Base-by-base conservation (phyloP, 2,888 invertebrate genomes). In the Rotaria macrura region DNA sequence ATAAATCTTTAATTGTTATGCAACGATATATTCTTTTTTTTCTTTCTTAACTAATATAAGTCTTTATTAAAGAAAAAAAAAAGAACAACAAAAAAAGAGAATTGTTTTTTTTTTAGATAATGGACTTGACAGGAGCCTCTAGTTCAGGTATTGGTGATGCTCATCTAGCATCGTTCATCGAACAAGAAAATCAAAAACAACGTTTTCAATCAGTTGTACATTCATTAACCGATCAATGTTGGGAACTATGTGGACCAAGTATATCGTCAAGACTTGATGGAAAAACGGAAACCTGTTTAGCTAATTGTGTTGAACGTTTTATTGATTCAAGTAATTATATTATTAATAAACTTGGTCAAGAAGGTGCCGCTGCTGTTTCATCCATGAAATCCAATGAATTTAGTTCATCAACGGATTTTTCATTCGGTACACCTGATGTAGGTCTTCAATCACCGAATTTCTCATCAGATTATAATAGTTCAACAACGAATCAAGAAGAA, bases 251-350 rank as follows among this genome's bases (percentile, higher is more conserved):
- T 88, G 92, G 94, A 91, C 89, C 89, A 20, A 93, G 93, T 85
- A 93, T 94, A 4, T 91, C 93, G 38, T 90, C 91, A 83, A 92
- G 93, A 85, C 91, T 94, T 83, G 93, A 94, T 88, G 91, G 93
- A 2, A 93, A 92, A 88, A 93, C 93, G 84, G 93, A 93, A 89
- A 92, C 92, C 87, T 94, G 94, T 91, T 91, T 94, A 85, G 91
- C 92, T 88, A 94, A 94, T 90, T 94, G 94, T 91, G 94, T 94
- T 20, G 93, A 94, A 88, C 92, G 94, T 88, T 94, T 94, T 89
- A 93, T 94, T 88, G 94, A 94, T 89, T 83, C 86, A 83, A 84
- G 79, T 40, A 86, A 74, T 14, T 86, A 38, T 86, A 84, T 86
- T 40, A 72, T 86, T 23, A 84, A 86, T 55, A 74, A 74, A 74